Conservation (phyloP, 2,113 vertebrate species). For the Pygoscelis antarcticus region DNA sequence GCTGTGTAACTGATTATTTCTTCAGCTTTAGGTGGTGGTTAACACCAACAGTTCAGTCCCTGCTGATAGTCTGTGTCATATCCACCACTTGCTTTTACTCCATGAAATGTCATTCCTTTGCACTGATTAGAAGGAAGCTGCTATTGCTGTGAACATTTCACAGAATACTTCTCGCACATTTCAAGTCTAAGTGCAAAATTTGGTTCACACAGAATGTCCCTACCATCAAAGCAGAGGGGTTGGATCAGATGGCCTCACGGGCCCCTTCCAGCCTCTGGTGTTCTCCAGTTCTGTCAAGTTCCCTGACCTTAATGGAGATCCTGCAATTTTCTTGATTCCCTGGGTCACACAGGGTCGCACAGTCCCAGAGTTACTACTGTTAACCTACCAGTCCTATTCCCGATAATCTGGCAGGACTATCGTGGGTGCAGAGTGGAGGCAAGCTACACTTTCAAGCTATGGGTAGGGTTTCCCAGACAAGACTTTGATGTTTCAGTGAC, state of each 20-base stretch:
- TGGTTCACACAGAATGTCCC: background rate
- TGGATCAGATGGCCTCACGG: background rate
- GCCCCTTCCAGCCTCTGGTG: background rate
- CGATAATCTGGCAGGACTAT: background rate
- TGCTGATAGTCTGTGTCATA: background rate
- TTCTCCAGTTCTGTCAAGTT: background rate
- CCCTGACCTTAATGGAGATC: background rate
- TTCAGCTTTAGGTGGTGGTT: background rate
- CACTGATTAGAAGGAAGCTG: background rate
- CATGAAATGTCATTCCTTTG: background rate
- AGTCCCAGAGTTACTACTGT: background rate
- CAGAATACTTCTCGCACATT: background rate
- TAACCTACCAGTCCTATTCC: background rate
- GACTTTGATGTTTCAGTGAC: background rate
- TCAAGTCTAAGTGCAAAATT: background rate
- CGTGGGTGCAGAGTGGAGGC: background rate
- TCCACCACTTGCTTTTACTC: background rate
- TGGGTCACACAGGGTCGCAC: background rate
- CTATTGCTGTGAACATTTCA: background rate
- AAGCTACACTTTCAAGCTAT: background rate
- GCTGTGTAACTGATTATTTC: background rate
- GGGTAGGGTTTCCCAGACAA: background rate
- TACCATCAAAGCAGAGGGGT: no score
- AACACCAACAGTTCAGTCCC: background rate
- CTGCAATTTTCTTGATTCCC: background rate